Evolutionary conservation across 2,113 vertebrate species (phyloP), one percentile per base, ranked within the genome.

Genomic region (Podarcis raffonei): DNA sequence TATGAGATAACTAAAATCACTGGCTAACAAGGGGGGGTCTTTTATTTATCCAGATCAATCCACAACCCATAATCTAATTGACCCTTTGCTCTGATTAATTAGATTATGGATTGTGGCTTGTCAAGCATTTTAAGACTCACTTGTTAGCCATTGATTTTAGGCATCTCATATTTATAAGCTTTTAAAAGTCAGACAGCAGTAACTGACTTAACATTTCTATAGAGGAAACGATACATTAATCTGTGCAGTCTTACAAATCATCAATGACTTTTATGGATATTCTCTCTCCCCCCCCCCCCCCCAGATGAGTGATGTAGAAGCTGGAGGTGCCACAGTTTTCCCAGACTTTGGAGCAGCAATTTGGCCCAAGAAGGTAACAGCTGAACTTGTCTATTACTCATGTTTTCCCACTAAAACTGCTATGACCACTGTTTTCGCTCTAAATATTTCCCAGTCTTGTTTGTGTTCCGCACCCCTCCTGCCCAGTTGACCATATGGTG

Each of bases 271-370:
- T 13, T 86, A 27, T 89, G 2, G 88, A 23, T 4, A 85, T 76
- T 65, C 2, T 91, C 96, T 66, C 37, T 3, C 88, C 95, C 94
- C 93, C 96, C 75, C 37, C 6, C 88, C 95, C 94, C 93, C 86
- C 65, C 95, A 99, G 99, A 99, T 99, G 99, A 99, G 97, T 68
- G 98, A 99, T 79, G 99, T 99, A 3, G 97, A 98, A 96, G 98
- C 99, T 62, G 99, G 99, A 87, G 99, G 99, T 78, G 98, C 99
- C 23, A 99, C 99, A 0, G 99, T 99, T 81, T 99, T 99, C 90
- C 99, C 99, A 75, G 99, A 99, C 90, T 98, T 99, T 93, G 99
- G 99, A 84, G 99, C 99, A 92, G 97, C 97, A 48, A 98, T 99
- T 95, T 96, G 96, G 96, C 99, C 99, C 3, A 97, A 96, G 94